Evolutionary conservation across 2,113 vertebrate species (phyloP), one percentile per base, ranked within the genome.

Genomic region (Himantopus leucocephalus): DNA sequence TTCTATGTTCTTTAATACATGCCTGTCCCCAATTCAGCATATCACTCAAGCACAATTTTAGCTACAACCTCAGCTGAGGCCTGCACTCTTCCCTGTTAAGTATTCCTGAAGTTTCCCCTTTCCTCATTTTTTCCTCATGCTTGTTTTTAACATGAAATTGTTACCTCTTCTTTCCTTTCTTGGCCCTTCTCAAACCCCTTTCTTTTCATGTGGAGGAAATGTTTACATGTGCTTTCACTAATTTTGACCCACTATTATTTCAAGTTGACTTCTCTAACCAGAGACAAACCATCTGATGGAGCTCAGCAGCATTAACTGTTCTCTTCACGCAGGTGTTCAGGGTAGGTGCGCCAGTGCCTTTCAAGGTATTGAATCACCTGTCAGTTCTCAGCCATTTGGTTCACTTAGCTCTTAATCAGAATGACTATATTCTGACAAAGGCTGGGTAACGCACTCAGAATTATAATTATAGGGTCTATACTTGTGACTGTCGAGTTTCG

Each of bases 351-450:
- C 78, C 35, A n/a, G 15, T 64, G n/a, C 14, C 52, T 73, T 87
- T 70, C 12, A 9, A 68, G 29, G 39, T 70, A 37, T 45, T 53
- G n/a, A 45, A 72, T 72, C 67, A 37, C 30, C 50, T 62, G 22
- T 56, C 8, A 12, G 41, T 91, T 88, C 32, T 52, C 45, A 59
- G 8, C 29, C 34, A 62, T 45, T 86, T 92, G 29, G 24, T 76
- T 94, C 55, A 27, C 37, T 93, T 92, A 76, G 50, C 34, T 76
- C 63, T 92, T 80, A 84, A 75, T 63, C 70, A 88, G 58, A 96
- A 92, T 53, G 26, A 59, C 52, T 41, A 3, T 85, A 34, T 95
- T 93, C 67, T 58, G 73, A 32, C 64, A 80, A 50, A 59, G 50
- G 37, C 66, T 47, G 75, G 12, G 12, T 43, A 47, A 34, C 15